phyloP scores from a whole-genome alignment of 2,888 invertebrate species.

The Patella pellucida region DNA sequence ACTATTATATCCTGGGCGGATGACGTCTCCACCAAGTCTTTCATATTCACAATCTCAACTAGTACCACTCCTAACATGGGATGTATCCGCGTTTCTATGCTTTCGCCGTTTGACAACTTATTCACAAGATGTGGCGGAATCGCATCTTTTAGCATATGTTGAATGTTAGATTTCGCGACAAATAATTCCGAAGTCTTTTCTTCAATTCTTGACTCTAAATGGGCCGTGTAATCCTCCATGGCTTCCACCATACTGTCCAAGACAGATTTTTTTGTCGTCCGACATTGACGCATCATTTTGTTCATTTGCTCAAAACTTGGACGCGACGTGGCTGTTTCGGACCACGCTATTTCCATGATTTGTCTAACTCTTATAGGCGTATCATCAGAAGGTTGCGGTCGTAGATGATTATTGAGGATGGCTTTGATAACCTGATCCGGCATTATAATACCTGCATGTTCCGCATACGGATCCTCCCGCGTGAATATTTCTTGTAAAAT shows the following conservation, averaged over 20 bases:
- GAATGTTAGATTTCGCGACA: constrained; percentile 45
- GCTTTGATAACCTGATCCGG: constrained; percentile 53
- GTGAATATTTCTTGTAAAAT: constrained; percentile 64
- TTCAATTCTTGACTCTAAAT: constrained; percentile 60
- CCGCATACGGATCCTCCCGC: constrained; percentile 55
- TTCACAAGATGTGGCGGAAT: constrained; percentile 54
- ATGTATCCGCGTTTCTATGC: constrained; percentile 43
- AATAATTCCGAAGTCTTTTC: constrained; percentile 55
- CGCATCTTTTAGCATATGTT: constrained; percentile 53
- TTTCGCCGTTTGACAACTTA: constrained; percentile 40
- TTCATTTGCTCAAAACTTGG: constrained; percentile 55
- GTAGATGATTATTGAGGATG: constrained; percentile 45
- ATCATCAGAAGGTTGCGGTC: constrained; percentile 47
- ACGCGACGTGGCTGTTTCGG: constrained; percentile 44
- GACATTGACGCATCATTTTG: constrained; percentile 50
- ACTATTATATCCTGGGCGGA: constrained; percentile 22
- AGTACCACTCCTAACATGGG: constrained; percentile 33
- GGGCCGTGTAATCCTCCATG: constrained; percentile 61
- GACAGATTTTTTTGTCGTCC: constrained; percentile 55
- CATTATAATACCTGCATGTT: constrained; percentile 43
- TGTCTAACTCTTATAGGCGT: constrained; percentile 45
- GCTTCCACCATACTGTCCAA: constrained; percentile 67
- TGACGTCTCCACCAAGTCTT: not conserved
- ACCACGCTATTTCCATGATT: constrained; percentile 58
- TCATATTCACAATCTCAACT: constrained; percentile 27